Conservation (phyloP, 2,113 vertebrate genomes). For the Daubentonia madagascariensis region DNA sequence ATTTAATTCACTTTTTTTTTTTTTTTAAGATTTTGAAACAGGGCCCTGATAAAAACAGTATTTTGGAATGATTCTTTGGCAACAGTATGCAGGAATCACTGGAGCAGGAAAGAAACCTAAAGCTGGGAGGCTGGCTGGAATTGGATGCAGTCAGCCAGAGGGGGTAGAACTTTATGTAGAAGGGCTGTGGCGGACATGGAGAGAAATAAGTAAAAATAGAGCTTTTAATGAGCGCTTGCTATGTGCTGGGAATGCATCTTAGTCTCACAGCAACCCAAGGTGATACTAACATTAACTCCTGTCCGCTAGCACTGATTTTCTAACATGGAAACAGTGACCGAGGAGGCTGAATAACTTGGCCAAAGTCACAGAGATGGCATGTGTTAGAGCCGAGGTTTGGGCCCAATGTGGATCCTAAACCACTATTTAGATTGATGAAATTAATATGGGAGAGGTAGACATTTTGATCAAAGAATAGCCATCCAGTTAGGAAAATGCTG, state of each 20-base stretch:
- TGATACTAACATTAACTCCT: background rate
- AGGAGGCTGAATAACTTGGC: background rate
- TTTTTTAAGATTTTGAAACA: background rate
- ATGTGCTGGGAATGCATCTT: background rate
- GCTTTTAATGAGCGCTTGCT: background rate
- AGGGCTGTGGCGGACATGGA: background rate
- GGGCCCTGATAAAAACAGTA: background rate
- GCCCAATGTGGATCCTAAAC: background rate
- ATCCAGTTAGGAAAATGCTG: background rate
- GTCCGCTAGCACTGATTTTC: background rate
- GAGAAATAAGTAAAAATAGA: background rate
- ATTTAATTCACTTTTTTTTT: background rate
- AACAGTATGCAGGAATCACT: background rate
- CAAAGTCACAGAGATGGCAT: background rate
- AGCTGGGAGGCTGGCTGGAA: background rate
- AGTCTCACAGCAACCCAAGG: background rate
- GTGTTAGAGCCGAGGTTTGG: background rate
- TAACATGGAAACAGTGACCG: background rate
- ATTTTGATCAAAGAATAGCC: background rate
- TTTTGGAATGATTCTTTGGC: conserved; percentile 34
- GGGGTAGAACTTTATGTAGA: background rate
- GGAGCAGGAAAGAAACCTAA: background rate
- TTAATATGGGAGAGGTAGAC: background rate
- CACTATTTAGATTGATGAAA: background rate
- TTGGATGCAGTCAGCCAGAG: background rate